Percentiles rank a stretch among this genome's conserved stretches.
phyloP scores from a whole-genome alignment of 2,888 invertebrate species.

The Cremastinae sp. region DNA sequence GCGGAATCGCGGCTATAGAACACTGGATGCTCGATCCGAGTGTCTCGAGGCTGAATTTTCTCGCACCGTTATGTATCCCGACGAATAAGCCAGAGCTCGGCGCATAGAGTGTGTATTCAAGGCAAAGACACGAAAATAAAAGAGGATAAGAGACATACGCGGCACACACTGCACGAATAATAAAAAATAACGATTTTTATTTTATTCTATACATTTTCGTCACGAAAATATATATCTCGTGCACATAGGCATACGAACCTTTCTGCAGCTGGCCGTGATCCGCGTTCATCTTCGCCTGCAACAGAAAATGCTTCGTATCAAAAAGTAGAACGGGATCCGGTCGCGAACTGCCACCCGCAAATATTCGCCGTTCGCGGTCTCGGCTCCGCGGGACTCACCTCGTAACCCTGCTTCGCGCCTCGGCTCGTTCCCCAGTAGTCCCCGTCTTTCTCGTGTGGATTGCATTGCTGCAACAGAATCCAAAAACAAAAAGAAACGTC shows the following conservation, averaged over 20 bases:
- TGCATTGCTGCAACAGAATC: constrained; percentile 77
- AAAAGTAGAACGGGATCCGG: constrained; percentile 64
- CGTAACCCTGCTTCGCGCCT: constrained; percentile 79
- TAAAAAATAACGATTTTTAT: too few species aligned
- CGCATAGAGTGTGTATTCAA: too few species aligned
- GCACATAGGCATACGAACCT: too few species aligned
- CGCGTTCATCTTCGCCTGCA: constrained; percentile 82
- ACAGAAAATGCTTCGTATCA: constrained; percentile 79
- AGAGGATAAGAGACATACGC: too few species aligned
- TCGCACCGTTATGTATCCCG: background rate
- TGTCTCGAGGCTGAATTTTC: constrained; percentile 3
- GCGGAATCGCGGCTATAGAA: constrained; percentile 8
- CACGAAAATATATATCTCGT: background rate
- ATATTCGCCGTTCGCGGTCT: constrained; percentile 4
- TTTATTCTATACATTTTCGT: too few species aligned
- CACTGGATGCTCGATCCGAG: constrained; percentile 7
- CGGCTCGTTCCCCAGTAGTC: constrained; percentile 79
- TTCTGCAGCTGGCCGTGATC: constrained; percentile 82
- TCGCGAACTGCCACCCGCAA: background rate
- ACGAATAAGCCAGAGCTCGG: too few species aligned
- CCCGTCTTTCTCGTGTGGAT: constrained; percentile 79
- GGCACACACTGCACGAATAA: too few species aligned
- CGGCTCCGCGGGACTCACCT: constrained; percentile 72
- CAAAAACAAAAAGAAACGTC: constrained; percentile 38
- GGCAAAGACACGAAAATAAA: too few species aligned